Evolutionary conservation across 2,113 vertebrate species (phyloP).

Genomic region (Zapus hudsonius): DNA sequence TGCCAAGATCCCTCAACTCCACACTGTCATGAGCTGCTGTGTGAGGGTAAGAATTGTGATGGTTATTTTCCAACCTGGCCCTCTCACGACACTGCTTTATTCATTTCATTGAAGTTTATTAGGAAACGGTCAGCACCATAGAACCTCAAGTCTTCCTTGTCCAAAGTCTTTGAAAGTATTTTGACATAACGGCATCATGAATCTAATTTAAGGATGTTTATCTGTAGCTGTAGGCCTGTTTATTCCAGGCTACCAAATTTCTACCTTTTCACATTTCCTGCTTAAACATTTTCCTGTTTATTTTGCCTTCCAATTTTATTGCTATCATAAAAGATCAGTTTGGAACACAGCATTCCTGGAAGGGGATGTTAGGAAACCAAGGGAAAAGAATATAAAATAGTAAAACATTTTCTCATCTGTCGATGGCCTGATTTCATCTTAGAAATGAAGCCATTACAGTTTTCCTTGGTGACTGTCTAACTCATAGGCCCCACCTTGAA

Average conservation of each 20-base stretch:
- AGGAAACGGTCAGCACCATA: background rate
- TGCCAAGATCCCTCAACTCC: background rate
- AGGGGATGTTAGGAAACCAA: background rate
- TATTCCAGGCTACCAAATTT: background rate
- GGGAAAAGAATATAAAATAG: background rate
- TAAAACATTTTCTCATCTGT: background rate
- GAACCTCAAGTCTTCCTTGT: background rate
- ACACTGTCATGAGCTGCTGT: background rate
- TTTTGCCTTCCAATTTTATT: background rate
- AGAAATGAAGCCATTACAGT: background rate
- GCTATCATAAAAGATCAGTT: background rate
- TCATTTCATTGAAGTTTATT: background rate
- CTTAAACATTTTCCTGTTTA: background rate
- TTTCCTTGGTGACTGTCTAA: background rate
- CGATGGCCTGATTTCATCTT: background rate
- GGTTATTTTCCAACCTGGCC: background rate
- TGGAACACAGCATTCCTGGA: background rate
- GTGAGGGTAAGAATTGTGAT: too few species aligned
- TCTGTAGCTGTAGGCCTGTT: background rate
- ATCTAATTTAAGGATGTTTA: background rate
- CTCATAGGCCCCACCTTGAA: rapidly evolving
- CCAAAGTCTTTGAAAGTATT: background rate
- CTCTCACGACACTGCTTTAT: background rate
- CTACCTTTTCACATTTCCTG: background rate
- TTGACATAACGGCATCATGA: background rate